A percentile compares a stretch with the other conserved stretches of the same genome.
These are phyloP conservation scores for Flexamia atlantica DNA, from an alignment of 2,888 invertebrate species.

Conservation along the genomic window DNA sequence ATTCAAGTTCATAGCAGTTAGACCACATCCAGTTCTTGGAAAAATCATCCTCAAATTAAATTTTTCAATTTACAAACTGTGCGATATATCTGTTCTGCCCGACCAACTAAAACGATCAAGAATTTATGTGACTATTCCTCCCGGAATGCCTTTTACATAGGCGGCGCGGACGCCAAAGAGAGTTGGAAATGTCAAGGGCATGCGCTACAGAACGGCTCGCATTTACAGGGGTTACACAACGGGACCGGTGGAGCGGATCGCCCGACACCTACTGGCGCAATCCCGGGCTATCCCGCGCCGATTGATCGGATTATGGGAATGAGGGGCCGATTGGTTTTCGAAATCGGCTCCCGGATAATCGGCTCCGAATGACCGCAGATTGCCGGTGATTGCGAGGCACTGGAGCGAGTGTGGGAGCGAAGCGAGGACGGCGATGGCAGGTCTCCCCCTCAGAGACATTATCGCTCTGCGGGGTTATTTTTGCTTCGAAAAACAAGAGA, in stretches of 20 bases:
- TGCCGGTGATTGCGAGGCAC: slow-evolving; percentile 16
- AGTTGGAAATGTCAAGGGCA: slow-evolving; percentile 28
- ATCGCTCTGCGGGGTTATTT: too few species aligned
- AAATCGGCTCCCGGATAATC: slow-evolving; percentile 42
- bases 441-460: too few species aligned
- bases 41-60: too few species aligned
- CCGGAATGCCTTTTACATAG: too few species aligned
- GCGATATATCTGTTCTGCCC: too few species aligned
- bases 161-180: slow-evolving; percentile 11
- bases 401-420: neutral
- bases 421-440: neutral
- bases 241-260: slow-evolving; percentile 28
- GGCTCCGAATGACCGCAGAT: slow-evolving; percentile 7
- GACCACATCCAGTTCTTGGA: too few species aligned
- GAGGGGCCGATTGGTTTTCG: slow-evolving; percentile 41
- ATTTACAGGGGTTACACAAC: slow-evolving; percentile 17
- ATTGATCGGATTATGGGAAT: slow-evolving; percentile 50
- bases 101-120: too few species aligned
- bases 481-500: too few species aligned
- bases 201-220: neutral
- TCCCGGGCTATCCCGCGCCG: neutral
- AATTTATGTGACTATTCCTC: too few species aligned
- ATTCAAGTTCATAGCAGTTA: too few species aligned
- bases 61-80: too few species aligned
- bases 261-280: slow-evolving; percentile 20